These are phyloP conservation scores for Saccostrea echinata DNA, from an alignment of 1,140 invertebrate species.

Conservation along the genomic window DNA sequence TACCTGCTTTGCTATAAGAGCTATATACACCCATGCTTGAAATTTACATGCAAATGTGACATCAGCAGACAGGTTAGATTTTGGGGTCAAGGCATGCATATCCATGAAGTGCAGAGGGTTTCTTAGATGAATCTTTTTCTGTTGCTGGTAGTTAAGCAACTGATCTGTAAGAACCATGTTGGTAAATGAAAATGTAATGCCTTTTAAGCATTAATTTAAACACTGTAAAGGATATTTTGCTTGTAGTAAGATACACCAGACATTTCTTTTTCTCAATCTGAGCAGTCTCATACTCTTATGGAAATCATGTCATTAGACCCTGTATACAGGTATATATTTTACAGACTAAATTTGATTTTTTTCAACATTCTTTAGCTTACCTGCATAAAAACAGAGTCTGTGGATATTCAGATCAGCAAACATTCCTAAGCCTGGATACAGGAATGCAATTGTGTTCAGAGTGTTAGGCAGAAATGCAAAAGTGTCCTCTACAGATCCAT, in stretches of 20 bases:
- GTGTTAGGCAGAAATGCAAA: slow-evolving; percentile 66
- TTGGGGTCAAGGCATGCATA: slow-evolving; percentile 60
- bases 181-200: neutral
- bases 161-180: slow-evolving; percentile 60
- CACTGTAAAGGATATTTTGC: neutral
- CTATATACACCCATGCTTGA: slow-evolving; percentile 68
- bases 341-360: too few relatives aligned
- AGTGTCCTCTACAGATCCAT: slow-evolving; percentile 51
- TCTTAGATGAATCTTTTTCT: slow-evolving; percentile 48
- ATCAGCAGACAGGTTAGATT: slow-evolving; percentile 49
- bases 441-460: slow-evolving; percentile 56
- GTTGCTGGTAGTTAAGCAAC: slow-evolving; percentile 33
- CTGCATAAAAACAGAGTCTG: slow-evolving; percentile 66
- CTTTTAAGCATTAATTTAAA: slow-evolving; percentile 18
- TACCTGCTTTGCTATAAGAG: slow-evolving; percentile 67
- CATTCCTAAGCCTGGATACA: slow-evolving; percentile 65
- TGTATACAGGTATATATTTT: neutral
- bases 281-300: neutral
- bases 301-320: neutral
- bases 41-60: slow-evolving; percentile 59
- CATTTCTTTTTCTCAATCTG: too few relatives aligned
- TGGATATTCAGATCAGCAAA: slow-evolving; percentile 68
- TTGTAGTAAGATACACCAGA: too few relatives aligned
- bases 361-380: slow-evolving; percentile 42
- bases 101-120: slow-evolving; percentile 69